Conservation (phyloP, 1,140 invertebrate genomes). For the Phenacoccus solenopsis region DNA sequence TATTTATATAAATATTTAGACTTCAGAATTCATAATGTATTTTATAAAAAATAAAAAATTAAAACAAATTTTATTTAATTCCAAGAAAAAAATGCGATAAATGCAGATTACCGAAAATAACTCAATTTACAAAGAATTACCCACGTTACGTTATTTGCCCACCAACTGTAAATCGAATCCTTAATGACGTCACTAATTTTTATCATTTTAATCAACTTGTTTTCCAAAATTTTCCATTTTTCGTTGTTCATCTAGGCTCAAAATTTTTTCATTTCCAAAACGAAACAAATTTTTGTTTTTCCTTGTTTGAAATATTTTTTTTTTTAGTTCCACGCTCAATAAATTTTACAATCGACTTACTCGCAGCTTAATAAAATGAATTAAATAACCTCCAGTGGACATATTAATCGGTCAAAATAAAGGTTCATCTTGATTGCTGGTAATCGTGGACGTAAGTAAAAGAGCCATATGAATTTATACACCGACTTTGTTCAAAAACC, state of each 20-base stretch:
- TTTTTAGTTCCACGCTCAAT: background rate
- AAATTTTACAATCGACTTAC: background rate
- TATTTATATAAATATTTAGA: too few relatives aligned
- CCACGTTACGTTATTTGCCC: too few relatives aligned
- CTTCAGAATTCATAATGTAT: too few relatives aligned
- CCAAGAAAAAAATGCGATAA: too few relatives aligned
- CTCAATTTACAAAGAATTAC: too few relatives aligned
- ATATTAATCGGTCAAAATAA: background rate
- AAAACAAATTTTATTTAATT: too few relatives aligned
- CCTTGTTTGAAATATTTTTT: background rate
- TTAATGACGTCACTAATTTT: background rate
- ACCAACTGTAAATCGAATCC: too few relatives aligned
- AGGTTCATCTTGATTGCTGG: too few relatives aligned
- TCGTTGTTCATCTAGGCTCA: background rate
- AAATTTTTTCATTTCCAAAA: background rate
- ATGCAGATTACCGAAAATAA: too few relatives aligned
- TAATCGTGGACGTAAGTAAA: too few relatives aligned
- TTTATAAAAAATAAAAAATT: too few relatives aligned
- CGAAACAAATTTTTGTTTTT: background rate
- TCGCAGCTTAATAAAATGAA: background rate
- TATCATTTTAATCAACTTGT: background rate
- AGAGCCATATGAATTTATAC: background rate
- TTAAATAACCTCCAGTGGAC: background rate
- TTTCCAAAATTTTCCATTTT: background rate
- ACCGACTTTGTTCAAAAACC: background rate